Base-by-base conservation (phyloP, 2,797 vertebrate genomes). In the Enteromius viviparus region DNA sequence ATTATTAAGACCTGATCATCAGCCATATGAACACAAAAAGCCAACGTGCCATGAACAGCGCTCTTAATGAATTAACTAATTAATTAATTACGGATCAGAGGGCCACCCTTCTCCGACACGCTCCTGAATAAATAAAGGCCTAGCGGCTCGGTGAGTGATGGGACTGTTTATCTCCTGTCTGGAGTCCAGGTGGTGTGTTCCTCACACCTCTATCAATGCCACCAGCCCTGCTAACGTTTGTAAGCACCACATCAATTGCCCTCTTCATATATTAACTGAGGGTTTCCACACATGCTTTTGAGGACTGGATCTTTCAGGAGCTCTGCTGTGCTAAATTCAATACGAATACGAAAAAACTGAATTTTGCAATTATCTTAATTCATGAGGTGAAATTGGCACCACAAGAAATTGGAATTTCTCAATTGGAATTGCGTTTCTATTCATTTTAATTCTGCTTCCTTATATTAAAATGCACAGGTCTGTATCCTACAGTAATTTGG, bases 41-140 rank as follows among this genome's bases (percentile, higher is more conserved):
- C 77, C 77, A 6, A 75, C 68, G 51, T 84, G 80, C 23, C 60
- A 70, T 42, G 14, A 72, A 53, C 82, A 83, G 34, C 58, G 14
- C 64, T 86, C 80, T 47, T 88, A 87, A 88, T 84, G 49, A 90
- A 88, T 84, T 85, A 87, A 76, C 70, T 86, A 89, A 90, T 92
- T 85, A 88, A 90, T 89, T 91, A 89, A 90, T 90, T 85, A 88
- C 89, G 76, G 69, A 87, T 90, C 87, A 85, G 75, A 85, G 87
- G 85, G 60, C 79, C 60, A 55, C 74, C 75, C 78, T 53, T 86
- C 76, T 89, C 58, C 64, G 29, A 82, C 91, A 78, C 49, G 74
- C 74, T 83, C 62, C 29, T 69, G 74, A 72, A 84, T 84, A 85
- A 85, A 87, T 86, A 87, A 89, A 80, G 76, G 69, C 85, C 80